Conservation (phyloP, 2,113 vertebrate species). For the Phyllopteryx taeniolatus region DNA sequence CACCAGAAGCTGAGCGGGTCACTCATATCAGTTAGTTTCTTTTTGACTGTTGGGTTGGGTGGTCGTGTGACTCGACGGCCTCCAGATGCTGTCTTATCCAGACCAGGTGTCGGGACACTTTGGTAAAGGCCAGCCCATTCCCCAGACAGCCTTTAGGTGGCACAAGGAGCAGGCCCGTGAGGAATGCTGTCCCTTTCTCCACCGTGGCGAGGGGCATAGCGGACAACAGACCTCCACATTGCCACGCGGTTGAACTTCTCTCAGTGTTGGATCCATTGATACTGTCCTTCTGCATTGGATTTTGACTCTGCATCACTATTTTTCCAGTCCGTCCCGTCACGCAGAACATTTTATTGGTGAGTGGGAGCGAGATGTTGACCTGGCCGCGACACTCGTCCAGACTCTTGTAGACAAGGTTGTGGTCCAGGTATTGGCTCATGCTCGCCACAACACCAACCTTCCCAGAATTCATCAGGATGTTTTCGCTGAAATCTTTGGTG, state of each 20-base stretch:
- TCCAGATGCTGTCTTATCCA: slow-evolving; percentile 72
- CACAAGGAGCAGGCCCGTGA: slow-evolving; percentile 80
- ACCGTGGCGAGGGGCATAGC: slow-evolving; percentile 75
- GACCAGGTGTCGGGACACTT: slow-evolving; percentile 78
- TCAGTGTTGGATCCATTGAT: neutral
- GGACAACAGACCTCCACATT: slow-evolving; percentile 34
- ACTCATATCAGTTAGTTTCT: neutral
- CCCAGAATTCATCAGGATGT: slow-evolving; percentile 74
- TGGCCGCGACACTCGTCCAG: slow-evolving; percentile 70
- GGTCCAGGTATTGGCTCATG: neutral
- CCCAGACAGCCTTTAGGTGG: neutral
- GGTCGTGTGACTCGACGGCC: slow-evolving; percentile 25
- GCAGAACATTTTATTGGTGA: slow-evolving; percentile 86
- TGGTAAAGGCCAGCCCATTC: slow-evolving; percentile 74
- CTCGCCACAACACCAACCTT: slow-evolving; percentile 55
- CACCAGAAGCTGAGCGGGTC: neutral
- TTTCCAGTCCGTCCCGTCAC: slow-evolving; percentile 33
- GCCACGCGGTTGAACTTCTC: accelerated
- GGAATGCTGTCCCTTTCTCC: slow-evolving; percentile 79
- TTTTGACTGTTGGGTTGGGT: neutral
- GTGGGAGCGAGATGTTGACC: slow-evolving; percentile 67
- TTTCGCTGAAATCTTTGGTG: slow-evolving; percentile 83
- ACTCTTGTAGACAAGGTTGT: slow-evolving; percentile 58
- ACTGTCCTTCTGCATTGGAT: neutral
- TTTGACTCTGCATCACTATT: neutral